phyloP scores from a whole-genome alignment of 2,888 invertebrate species.

The Temnothorax ravouxi region DNA sequence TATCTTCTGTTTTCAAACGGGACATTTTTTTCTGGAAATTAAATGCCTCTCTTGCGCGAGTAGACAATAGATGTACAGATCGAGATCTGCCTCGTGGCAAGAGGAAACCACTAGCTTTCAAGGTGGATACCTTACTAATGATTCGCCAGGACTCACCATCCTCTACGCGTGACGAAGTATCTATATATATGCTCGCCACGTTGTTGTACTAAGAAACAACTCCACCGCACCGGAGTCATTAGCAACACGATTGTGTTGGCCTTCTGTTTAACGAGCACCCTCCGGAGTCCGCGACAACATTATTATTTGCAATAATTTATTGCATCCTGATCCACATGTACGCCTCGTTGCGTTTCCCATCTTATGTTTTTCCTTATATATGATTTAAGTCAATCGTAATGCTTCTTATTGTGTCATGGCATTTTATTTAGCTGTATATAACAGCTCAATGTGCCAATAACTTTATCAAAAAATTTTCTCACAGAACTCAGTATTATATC shows the following conservation, averaged over 20 bases:
- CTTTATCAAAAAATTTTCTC: conserved; percentile 15
- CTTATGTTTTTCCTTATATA: conserved; percentile 41
- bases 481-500: neutral
- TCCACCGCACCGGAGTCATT: conserved; percentile 71
- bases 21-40: conserved; percentile 1
- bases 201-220: conserved; percentile 74
- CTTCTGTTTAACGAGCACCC: conserved; percentile 82
- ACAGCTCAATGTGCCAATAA: neutral
- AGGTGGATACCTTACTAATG: conserved; percentile 76
- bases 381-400: conserved; percentile 19
- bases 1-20: neutral
- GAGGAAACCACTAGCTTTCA: conserved; percentile 59
- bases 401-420: neutral
- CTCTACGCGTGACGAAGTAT: conserved; percentile 75
- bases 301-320: conserved; percentile 74
- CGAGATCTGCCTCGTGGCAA: conserved; percentile 54
- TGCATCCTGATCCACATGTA: conserved; percentile 49
- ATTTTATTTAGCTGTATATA: conserved; percentile 16
- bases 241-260: conserved; percentile 75
- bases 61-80: conserved; percentile 54
- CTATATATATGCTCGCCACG: conserved; percentile 69
- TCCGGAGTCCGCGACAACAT: conserved; percentile 59
- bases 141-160: conserved; percentile 70
- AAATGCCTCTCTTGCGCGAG: conserved; percentile 4
- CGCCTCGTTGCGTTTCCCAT: conserved; percentile 40